Conservation (phyloP, 2,113 vertebrate species). For the Vidua chalybeata region DNA sequence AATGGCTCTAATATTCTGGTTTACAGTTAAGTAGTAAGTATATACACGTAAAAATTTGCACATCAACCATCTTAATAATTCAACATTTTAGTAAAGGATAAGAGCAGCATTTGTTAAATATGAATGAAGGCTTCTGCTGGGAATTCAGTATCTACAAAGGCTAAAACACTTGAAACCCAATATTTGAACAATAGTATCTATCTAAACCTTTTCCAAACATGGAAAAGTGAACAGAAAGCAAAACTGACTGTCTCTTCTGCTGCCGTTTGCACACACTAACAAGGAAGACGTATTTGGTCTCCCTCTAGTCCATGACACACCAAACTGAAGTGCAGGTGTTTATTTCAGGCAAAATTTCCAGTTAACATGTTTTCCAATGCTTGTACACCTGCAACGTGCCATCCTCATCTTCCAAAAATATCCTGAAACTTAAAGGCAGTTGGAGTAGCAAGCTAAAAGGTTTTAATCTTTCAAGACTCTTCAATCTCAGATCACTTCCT, state of each 20-base stretch:
- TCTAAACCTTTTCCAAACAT: neutral
- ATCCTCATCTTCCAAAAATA: neutral
- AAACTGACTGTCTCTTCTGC: neutral
- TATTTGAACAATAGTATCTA: neutral
- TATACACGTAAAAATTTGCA: neutral
- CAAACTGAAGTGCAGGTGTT: neutral
- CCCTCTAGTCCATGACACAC: neutral
- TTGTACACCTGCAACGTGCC: neutral
- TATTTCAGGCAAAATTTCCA: neutral
- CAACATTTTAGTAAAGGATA: neutral
- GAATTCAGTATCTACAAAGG: neutral
- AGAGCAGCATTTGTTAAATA: neutral
- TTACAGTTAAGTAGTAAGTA: neutral
- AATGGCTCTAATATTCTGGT: neutral
- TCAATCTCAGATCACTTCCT: neutral
- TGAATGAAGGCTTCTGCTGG: neutral
- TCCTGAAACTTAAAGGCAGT: neutral
- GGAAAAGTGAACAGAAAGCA: neutral
- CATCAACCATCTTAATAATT: neutral
- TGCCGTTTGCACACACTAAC: neutral
- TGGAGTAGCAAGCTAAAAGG: neutral
- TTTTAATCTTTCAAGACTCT: neutral
- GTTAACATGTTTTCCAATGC: neutral
- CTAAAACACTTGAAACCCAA: neutral
- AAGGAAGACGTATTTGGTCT: neutral